phyloP scores from a whole-genome alignment of 2,888 invertebrate species.

The Dynastes hyllus region DNA sequence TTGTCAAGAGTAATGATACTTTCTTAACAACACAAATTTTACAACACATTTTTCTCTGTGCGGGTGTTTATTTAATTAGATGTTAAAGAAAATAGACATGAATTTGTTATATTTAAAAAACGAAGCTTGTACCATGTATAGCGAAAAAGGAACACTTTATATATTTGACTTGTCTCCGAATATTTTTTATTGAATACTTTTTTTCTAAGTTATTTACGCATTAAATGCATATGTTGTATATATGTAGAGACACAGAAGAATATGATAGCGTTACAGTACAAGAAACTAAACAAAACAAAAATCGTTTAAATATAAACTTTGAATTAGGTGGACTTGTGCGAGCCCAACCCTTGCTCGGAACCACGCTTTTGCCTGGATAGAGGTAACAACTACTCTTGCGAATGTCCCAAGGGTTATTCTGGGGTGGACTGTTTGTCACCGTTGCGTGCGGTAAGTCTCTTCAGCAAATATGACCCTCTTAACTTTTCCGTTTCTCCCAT shows the following conservation, averaged over 20 bases:
- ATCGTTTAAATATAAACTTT: constrained; percentile 28
- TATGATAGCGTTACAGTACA: neutral
- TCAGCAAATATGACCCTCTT: constrained; percentile 43
- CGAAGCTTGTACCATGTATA: too few species aligned
- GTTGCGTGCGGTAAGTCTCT: constrained; percentile 76
- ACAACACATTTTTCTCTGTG: too few species aligned
- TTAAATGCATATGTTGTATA: too few species aligned
- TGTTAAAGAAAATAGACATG: too few species aligned
- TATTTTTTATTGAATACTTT: too few species aligned
- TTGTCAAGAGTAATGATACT: too few species aligned
- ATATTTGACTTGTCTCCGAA: too few species aligned
- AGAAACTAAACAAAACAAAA: neutral
- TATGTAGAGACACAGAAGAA: neutral
- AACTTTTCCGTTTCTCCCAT: constrained; percentile 35
- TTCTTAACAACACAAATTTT: too few species aligned
- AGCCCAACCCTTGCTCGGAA: constrained; percentile 80
- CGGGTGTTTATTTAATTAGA: too few species aligned
- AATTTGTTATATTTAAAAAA: too few species aligned
- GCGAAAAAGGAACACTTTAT: too few species aligned
- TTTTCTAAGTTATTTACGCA: too few species aligned
- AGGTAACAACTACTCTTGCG: constrained; percentile 84
- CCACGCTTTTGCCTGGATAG: constrained; percentile 82
- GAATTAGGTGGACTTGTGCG: constrained; percentile 79
- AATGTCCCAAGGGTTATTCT: constrained; percentile 81
- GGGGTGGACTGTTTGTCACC: constrained; percentile 81